Evolutionary conservation across 2,888 invertebrate genomes (phyloP), one percentile per base, ranked within the genome.

Genomic region (Abrostola triplasia): DNA sequence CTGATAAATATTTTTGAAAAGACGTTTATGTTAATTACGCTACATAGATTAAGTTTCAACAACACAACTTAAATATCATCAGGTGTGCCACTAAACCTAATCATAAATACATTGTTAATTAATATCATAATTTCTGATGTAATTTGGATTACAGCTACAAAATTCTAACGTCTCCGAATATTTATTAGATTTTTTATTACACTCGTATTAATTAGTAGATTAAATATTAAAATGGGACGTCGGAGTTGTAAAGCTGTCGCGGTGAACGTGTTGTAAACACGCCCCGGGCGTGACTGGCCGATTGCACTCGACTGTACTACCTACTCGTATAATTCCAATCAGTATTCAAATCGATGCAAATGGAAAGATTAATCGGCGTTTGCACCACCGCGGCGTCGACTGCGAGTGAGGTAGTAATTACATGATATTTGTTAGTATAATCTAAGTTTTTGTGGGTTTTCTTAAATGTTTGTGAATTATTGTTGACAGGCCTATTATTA

Each of bases 341-440:
- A 90, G 86, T 89, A 90, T 91, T 91, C 90, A 92, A 91, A 92
- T 92, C 89, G 86, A 90, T 90, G 90, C 89, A 90, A 90, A 92
- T 90, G 88, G 86, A 90, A 88, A 90, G 89, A 92, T 91, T 89
- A 90, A 91, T 91, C 87, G 90, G 83, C 85, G 87, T 89, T 87
- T 88, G 87, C 85, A 82, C 82, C 84, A 85, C 84, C 83, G 78
- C 75, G 73, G 77, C 77, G 77, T 76, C 73, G 83, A 76, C 73
- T 79, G 70, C 77, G 80, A 72, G 64, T 81, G 79, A 84, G 80
- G 79, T 79, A 78, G 81, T 85, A 81, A 88, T 86, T 84, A 84
- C 76, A 77, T 70, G 72, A 75, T 80, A 83, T 81, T 84, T 84
- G 80, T 85, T 79, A 76, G 69, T 65, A 63, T 68, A 70, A 73